Conservation (phyloP, 1,140 invertebrate genomes). For the Rhysida immarginata region DNA sequence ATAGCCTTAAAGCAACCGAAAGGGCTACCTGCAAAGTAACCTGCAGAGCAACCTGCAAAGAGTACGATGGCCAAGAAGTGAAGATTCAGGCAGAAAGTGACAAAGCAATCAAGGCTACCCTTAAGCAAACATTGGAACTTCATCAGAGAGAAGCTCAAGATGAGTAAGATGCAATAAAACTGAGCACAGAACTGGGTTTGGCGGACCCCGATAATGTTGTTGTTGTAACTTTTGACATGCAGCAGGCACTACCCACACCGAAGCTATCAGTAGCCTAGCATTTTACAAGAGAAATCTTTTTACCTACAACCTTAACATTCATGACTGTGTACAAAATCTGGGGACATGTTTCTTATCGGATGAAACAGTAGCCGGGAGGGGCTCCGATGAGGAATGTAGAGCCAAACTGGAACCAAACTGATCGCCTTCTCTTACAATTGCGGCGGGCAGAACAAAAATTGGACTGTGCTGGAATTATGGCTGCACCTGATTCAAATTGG, state of each 20-base stretch:
- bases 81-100: background rate
- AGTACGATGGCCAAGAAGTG: background rate
- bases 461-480: too few relatives aligned
- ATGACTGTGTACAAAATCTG: constrained; percentile 1
- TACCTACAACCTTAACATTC: constrained; percentile 5
- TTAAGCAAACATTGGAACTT: background rate
- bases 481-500: too few relatives aligned
- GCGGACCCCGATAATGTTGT: background rate
- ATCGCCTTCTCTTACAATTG: too few relatives aligned
- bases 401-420: too few relatives aligned
- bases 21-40: too few relatives aligned
- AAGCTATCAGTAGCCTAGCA: background rate
- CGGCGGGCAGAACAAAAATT: too few relatives aligned
- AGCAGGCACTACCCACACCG: constrained; percentile 6
- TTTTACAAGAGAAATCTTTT: constrained; percentile 8
- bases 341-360: background rate
- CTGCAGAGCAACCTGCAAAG: background rate
- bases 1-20: background rate
- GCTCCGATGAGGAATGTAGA: constrained; percentile 3
- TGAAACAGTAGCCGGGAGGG: background rate
- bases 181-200: background rate
- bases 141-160: background rate
- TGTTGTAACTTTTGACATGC: constrained; percentile 1
- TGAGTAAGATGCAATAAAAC: background rate
- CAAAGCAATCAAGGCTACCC: background rate